These are phyloP conservation scores for Scotopteryx bipunctaria DNA, from an alignment of 2,888 invertebrate species.

Conservation along the genomic window DNA sequence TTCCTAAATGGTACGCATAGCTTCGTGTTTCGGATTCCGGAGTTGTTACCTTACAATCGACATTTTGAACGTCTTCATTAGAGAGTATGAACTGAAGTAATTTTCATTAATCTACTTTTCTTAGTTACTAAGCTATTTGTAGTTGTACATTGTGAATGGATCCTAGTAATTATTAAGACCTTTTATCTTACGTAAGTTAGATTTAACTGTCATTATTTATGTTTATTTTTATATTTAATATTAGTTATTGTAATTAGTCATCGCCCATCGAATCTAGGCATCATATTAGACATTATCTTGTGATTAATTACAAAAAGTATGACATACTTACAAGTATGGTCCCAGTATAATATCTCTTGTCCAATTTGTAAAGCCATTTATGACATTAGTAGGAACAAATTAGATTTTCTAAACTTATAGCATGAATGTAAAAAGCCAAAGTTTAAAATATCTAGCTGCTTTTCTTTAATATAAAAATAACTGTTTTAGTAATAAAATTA, in stretches of 20 bases:
- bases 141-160: slow-evolving; percentile 73
- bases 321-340: slow-evolving; percentile 4
- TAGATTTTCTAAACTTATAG: slow-evolving; percentile 50
- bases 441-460: slow-evolving; percentile 50
- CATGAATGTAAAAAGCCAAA: slow-evolving; percentile 57
- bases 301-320: slow-evolving; percentile 37
- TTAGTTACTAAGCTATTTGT: slow-evolving; percentile 42
- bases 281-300: slow-evolving; percentile 48
- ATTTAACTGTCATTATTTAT: slow-evolving; percentile 50
- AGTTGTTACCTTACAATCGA: slow-evolving; percentile 37
- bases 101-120: slow-evolving; percentile 40
- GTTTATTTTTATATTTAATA: slow-evolving; percentile 49
- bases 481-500: not conserved
- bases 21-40: slow-evolving; percentile 23
- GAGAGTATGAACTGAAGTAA: slow-evolving; percentile 49
- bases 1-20: slow-evolving; percentile 27
- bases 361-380: slow-evolving; percentile 49
- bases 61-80: slow-evolving; percentile 35
- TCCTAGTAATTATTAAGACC: slow-evolving; percentile 74
- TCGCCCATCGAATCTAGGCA: slow-evolving; percentile 55
- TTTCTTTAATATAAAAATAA: slow-evolving; percentile 31
- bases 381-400: slow-evolving; percentile 45
- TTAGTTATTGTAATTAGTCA: slow-evolving; percentile 32
- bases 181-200: slow-evolving; percentile 55
- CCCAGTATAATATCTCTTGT: slow-evolving; percentile 40